These are phyloP conservation scores for Solea senegalensis DNA, from an alignment of 2,113 vertebrate species.

Conservation along the genomic window DNA sequence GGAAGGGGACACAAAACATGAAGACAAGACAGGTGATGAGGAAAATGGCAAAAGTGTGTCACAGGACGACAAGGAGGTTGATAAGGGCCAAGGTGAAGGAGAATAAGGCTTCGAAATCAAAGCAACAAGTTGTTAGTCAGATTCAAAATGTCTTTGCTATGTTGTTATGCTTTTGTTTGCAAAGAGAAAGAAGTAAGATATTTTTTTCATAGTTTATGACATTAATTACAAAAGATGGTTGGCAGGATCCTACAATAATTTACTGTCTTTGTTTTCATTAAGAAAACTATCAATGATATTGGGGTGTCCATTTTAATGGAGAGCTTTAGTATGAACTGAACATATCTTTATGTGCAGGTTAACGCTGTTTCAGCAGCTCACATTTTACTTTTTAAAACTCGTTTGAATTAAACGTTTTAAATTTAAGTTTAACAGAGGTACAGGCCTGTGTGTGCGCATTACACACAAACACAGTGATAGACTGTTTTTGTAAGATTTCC, in stretches of 20 bases:
- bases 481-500: constrained; percentile 42
- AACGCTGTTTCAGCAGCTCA: neutral
- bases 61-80: constrained; percentile 1
- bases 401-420: constrained; percentile 24
- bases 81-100: constrained; percentile 17
- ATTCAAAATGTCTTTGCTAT: constrained; percentile 2
- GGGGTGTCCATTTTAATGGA: constrained; percentile 3
- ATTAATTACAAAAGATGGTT: neutral
- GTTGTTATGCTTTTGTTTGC: constrained; percentile 12
- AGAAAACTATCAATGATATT: neutral
- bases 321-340: neutral
- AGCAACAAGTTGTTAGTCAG: constrained; percentile 1
- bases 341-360: neutral
- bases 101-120: constrained; percentile 12
- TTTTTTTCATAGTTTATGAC: neutral
- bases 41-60: constrained; percentile 10
- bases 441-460: neutral
- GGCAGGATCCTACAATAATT: neutral
- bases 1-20: constrained; percentile 1
- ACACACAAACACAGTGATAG: neutral
- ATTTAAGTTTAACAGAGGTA: neutral
- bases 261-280: neutral
- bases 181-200: neutral
- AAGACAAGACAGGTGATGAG: constrained; percentile 9
- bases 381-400: constrained; percentile 7